Conservation (phyloP, 2,113 vertebrate species). For the Myiagra hebetior region DNA sequence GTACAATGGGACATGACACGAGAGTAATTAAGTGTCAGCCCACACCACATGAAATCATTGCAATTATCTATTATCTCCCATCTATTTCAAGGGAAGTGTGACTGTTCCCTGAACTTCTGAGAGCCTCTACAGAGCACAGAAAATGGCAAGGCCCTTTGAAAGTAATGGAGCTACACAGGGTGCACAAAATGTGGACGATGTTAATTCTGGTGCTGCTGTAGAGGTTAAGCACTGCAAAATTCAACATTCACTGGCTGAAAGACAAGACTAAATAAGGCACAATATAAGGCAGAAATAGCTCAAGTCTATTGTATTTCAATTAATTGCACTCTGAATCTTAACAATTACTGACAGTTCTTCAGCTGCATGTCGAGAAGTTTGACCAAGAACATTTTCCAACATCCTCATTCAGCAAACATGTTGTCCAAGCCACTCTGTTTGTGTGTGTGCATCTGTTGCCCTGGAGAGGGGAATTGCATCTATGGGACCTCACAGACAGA, state of each 20-base stretch:
- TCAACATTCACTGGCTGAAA: not conserved
- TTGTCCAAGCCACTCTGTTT: not conserved
- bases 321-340: not conserved
- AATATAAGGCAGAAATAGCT: not conserved
- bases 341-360: not conserved
- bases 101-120: not conserved
- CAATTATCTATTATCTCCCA: not conserved
- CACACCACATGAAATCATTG: not conserved
- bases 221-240: not conserved
- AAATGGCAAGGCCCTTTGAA: not conserved
- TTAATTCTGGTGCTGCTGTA: not conserved
- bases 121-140: not conserved
- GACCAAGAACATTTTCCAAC: not conserved
- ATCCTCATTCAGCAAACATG: not conserved
- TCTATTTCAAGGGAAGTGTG: not conserved
- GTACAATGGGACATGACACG: not conserved
- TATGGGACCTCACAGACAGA: not conserved
- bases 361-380: not conserved
- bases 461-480: not conserved
- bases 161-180: not conserved
- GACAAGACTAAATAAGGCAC: not conserved
- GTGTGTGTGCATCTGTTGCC: not conserved
- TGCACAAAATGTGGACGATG: fast-evolving
- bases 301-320: not conserved
- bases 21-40: not conserved